These are phyloP conservation scores for Tromatobia lineatoria DNA, from an alignment of 2,888 invertebrate species.

Conservation along the genomic window DNA sequence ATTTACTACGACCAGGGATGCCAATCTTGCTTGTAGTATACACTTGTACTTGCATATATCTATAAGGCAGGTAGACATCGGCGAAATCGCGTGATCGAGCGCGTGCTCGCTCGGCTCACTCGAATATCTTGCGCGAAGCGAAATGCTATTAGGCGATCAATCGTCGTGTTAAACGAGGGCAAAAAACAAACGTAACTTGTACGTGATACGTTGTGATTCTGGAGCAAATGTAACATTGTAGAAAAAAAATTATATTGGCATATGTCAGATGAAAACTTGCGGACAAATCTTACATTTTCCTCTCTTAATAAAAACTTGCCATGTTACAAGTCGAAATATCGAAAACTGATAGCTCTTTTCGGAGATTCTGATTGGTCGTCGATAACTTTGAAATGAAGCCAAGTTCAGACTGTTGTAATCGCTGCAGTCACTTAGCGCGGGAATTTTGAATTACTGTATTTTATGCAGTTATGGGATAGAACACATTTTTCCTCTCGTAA, in stretches of 20 bases:
- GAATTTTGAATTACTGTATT: too few species aligned
- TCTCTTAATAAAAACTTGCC: too few species aligned
- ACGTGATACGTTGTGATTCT: not conserved
- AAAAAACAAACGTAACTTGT: not conserved
- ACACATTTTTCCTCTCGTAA: too few species aligned
- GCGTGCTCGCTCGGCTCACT: constrained; percentile 63
- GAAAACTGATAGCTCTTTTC: too few species aligned
- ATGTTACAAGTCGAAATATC: too few species aligned
- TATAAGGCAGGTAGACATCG: constrained; percentile 7
- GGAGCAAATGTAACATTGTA: not conserved
- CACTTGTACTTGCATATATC: constrained; percentile 22
- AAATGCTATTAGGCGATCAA: constrained; percentile 54
- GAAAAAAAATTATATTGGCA: not conserved
- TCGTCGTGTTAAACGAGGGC: constrained; percentile 41
- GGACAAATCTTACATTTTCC: not conserved
- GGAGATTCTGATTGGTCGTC: too few species aligned
- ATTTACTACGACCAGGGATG: constrained; percentile 67
- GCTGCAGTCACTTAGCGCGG: too few species aligned
- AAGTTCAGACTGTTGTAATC: too few species aligned
- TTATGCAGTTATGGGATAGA: too few species aligned
- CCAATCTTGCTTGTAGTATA: constrained; percentile 45
- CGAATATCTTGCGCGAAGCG: constrained; percentile 55
- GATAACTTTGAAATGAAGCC: too few species aligned
- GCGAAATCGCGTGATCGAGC: constrained; percentile 66
- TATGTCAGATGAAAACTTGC: not conserved